Evolutionary conservation across 2,797 vertebrate genomes (phyloP), one percentile per base, ranked within the genome.

Genomic region (Tokudaia muenninki): DNA sequence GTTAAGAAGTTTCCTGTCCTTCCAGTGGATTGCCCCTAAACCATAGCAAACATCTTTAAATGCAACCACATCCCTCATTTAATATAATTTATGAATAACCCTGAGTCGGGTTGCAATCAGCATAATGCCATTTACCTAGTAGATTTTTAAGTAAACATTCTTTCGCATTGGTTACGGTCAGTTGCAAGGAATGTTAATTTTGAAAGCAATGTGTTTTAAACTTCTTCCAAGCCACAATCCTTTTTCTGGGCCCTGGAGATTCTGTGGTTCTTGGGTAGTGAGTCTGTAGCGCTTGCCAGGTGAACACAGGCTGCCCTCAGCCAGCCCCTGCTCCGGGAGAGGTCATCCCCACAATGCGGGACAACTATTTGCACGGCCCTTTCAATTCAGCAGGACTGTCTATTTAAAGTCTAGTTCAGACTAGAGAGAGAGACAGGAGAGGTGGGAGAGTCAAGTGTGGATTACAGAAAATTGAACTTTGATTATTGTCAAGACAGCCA

Each of bases 121-220:
- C 79, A 88, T 41, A 44, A 90, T 63, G 41, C 93, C 92, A 77
- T 96, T 95, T 95, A 75, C 83, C 92, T 92, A 84, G 47, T 34
- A 91, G 83, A 90, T 31, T 94, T 92, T 55, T 94, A 96, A 97
- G 87, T 92, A 96, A 96, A 95, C 37, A 84, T 92, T 72, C 55
- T 90, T 93, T 95, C 78, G 55, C 80, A 61, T 90, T 88, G 47
- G 87, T 90, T 96, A 92, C 77, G 79, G 90, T 93, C 41, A 0
- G 16, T 82, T 78, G 55, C 72, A 78, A 67, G 44, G 52, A 79
- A 86, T 80, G 91, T 84, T 84, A 26, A 83, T 87, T 94, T 93
- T 29, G 63, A 31, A 91, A 83, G 65, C 81, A 72, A 80, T 21
- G 2, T 67, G 81, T 91, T 96, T 82, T 78, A 67, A 82, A 86